phyloP scores from a whole-genome alignment of 2,888 invertebrate genomes.

The Caenorhabditis becei region DNA sequence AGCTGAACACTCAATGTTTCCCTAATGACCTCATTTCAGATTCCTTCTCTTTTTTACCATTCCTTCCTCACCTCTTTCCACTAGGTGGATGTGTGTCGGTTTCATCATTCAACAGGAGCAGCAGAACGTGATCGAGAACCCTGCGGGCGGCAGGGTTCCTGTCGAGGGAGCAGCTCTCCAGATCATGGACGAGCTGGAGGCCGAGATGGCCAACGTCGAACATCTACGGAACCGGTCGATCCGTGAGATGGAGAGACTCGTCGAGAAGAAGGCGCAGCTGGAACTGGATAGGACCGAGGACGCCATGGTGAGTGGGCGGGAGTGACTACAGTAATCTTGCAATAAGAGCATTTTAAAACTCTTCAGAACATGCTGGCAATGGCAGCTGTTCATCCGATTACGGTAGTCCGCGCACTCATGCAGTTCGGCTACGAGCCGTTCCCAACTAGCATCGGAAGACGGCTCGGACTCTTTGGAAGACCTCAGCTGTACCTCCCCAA shows the following conservation, averaged over 20 bases:
- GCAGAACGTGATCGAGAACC: neutral
- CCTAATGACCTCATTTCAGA: neutral
- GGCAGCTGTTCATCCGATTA: constrained; percentile 35
- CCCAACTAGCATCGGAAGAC: neutral
- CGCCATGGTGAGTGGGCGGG: neutral
- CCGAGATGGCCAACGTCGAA: constrained; percentile 16
- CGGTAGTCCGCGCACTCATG: constrained; percentile 30
- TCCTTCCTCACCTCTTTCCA: neutral
- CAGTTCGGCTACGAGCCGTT: constrained; percentile 41
- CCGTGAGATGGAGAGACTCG: constrained; percentile 13
- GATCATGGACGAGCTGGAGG: constrained; percentile 6
- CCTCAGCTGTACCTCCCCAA: constrained; percentile 9
- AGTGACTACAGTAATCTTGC: neutral
- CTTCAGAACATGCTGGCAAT: constrained; percentile 17
- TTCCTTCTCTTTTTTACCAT: neutral
- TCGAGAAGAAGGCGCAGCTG: constrained; percentile 1
- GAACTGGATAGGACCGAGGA: constrained; percentile 17
- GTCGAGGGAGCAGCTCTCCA: neutral
- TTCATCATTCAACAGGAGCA: constrained; percentile 22
- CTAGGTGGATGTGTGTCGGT: constrained; percentile 29
- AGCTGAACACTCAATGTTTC: neutral
- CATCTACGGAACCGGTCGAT: constrained; percentile 20
- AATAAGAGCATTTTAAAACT: no score
- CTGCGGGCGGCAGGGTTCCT: neutral
- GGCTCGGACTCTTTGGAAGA: neutral